Conservation (phyloP, 2,888 invertebrate species). For the Calliphora vomitoria region DNA sequence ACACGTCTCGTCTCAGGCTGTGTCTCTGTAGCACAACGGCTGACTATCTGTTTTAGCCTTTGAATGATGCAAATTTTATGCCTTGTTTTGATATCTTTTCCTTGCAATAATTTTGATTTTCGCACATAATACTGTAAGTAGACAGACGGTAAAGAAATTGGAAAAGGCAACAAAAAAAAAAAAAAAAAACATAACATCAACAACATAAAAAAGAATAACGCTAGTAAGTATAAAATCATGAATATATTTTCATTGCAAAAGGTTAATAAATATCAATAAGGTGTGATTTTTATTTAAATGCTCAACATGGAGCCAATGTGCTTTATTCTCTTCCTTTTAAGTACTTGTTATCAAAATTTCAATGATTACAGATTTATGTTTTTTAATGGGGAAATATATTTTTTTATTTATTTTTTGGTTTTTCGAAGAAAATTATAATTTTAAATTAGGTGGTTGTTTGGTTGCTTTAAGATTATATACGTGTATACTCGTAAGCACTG, state of each 20-base stretch:
- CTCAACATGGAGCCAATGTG: constrained; percentile 48
- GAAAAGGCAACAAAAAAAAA: constrained; percentile 24
- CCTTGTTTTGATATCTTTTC: constrained; percentile 72
- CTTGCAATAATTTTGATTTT: constrained; percentile 71
- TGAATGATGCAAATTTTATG: constrained; percentile 74
- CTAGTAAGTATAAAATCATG: constrained; percentile 48
- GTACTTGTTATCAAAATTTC: constrained; percentile 8
- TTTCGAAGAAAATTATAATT: constrained; percentile 18
- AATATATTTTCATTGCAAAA: constrained; percentile 68
- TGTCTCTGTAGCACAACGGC: constrained; percentile 39
- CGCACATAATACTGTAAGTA: constrained; percentile 69
- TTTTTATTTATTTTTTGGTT: not conserved
- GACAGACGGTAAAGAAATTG: constrained; percentile 50
- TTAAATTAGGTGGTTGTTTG: not conserved
- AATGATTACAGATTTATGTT: constrained; percentile 32
- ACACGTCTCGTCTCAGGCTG: constrained; percentile 29
- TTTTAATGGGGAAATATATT: constrained; percentile 9
- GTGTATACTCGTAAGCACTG: not conserved
- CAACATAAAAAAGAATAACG: constrained; percentile 39
- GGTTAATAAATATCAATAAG: constrained; percentile 74
- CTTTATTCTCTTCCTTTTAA: not conserved
- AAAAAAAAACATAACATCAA: not conserved
- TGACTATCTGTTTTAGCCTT: constrained; percentile 54
- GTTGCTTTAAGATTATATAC: not conserved
- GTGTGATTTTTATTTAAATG: constrained; percentile 69